Conservation (phyloP, 1,140 invertebrate genomes). For the Macrobrachium rosenbergii region DNA sequence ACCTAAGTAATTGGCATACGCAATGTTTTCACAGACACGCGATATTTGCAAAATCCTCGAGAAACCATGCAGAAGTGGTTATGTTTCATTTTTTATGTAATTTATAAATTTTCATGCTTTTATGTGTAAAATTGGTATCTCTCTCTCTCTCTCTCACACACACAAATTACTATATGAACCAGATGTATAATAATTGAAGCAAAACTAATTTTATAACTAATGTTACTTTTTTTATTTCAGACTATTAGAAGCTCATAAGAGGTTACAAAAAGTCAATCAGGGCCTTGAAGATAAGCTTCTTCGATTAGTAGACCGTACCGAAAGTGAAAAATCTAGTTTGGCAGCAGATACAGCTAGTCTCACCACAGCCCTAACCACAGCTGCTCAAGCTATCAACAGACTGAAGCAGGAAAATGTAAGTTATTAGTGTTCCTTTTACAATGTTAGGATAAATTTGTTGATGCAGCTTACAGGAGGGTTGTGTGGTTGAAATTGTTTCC, state of each 20-base stretch:
- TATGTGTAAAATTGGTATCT: too few species aligned
- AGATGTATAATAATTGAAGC: too few species aligned
- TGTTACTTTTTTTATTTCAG: slow-evolving; percentile 72
- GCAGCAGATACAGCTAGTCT: slow-evolving; percentile 89
- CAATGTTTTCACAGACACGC: too few species aligned
- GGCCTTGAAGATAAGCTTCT: slow-evolving; percentile 94
- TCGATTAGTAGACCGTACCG: slow-evolving; percentile 92
- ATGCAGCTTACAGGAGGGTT: not conserved
- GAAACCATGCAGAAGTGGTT: too few species aligned
- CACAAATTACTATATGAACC: too few species aligned
- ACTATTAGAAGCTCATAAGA: slow-evolving; percentile 92
- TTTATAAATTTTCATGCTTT: too few species aligned
- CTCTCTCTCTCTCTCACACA: too few species aligned
- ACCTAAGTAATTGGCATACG: too few species aligned
- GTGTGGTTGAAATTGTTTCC: too few species aligned
- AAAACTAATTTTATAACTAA: not conserved
- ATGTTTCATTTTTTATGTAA: too few species aligned
- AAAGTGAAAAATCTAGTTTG: slow-evolving; percentile 88
- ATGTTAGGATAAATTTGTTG: not conserved
- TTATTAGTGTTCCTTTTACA: not conserved
- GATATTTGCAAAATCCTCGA: too few species aligned
- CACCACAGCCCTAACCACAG: slow-evolving; percentile 79
- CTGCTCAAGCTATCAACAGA: slow-evolving; percentile 62
- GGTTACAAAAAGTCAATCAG: slow-evolving; percentile 95
- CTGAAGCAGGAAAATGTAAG: slow-evolving; percentile 64